A percentile compares a stretch with the other conserved stretches of the same genome.
Conservation (phyloP, 2,113 vertebrate species). For the Phyllostomus hastatus region DNA sequence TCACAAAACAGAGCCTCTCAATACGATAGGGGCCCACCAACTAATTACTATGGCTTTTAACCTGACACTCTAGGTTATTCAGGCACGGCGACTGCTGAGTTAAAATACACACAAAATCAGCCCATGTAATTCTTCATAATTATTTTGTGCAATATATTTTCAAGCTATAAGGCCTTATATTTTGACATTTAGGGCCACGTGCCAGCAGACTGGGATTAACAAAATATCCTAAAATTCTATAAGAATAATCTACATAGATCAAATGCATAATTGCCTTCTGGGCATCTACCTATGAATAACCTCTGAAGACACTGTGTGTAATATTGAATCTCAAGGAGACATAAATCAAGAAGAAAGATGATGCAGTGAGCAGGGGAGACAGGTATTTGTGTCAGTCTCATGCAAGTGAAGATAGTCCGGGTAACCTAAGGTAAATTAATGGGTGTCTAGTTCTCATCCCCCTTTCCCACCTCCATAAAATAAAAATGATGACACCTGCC, state of each 20-base stretch:
- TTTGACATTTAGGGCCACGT: neutral
- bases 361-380: neutral
- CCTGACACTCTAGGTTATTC: neutral
- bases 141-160: neutral
- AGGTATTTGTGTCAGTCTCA: constrained; percentile 8
- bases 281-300: constrained; percentile 30
- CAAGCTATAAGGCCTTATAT: neutral
- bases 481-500: constrained; percentile 38
- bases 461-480: constrained; percentile 23
- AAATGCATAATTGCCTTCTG: neutral
- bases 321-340: neutral
- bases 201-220: neutral
- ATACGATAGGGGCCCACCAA: neutral
- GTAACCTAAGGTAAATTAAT: constrained; percentile 35
- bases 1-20: neutral
- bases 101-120: constrained; percentile 29
- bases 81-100: neutral
- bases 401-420: neutral
- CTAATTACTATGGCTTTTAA: neutral
- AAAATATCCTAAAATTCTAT: constrained; percentile 8
- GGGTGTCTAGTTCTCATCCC: neutral
- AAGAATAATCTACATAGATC: constrained; percentile 26
- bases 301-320: neutral
- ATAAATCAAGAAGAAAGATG: constrained; percentile 54
- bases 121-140: neutral